Evolutionary conservation across 2,113 vertebrate species (phyloP).

Genomic region (Gobius niger): DNA sequence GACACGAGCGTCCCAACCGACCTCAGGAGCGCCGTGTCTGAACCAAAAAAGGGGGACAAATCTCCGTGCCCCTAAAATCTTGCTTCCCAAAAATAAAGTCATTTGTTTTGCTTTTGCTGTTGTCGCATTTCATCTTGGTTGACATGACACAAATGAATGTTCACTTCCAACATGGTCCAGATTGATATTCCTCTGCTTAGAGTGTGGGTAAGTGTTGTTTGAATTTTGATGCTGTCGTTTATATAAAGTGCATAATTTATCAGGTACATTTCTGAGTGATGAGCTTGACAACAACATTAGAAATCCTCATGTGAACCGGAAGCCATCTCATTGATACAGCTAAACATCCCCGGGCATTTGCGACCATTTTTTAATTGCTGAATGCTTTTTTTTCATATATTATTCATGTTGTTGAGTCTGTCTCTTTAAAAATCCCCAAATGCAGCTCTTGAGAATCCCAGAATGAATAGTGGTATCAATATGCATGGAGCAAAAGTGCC

Average conservation of each 20-base stretch:
- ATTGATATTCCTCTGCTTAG: not conserved
- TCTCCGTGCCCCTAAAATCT: not conserved
- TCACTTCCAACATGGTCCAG: not conserved
- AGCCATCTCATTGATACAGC: conserved; percentile 9
- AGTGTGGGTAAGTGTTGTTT: conserved; percentile 7
- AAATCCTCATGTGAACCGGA: conserved; percentile 4
- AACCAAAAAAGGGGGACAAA: conserved; percentile 2
- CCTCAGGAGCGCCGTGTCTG: not conserved
- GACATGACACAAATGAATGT: conserved; percentile 1
- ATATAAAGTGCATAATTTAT: not conserved
- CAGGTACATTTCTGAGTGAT: not conserved
- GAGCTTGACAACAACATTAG: not conserved
- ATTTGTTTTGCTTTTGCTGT: conserved; percentile 2
- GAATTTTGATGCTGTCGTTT: not conserved
- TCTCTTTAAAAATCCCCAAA: conserved; percentile 23
- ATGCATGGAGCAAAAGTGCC: conserved; percentile 28
- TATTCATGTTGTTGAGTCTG: conserved; percentile 51
- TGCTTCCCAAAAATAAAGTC: not conserved
- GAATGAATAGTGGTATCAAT: conserved; percentile 34
- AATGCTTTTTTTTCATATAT: conserved; percentile 39
- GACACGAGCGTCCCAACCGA: conserved; percentile 2
- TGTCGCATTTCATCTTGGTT: conserved; percentile 1
- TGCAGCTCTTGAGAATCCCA: conserved; percentile 12
- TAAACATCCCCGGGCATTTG: conserved; percentile 5
- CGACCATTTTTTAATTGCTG: conserved; percentile 16